Conservation (phyloP, 2,797 vertebrate species). For the Acanthurus tractus region DNA sequence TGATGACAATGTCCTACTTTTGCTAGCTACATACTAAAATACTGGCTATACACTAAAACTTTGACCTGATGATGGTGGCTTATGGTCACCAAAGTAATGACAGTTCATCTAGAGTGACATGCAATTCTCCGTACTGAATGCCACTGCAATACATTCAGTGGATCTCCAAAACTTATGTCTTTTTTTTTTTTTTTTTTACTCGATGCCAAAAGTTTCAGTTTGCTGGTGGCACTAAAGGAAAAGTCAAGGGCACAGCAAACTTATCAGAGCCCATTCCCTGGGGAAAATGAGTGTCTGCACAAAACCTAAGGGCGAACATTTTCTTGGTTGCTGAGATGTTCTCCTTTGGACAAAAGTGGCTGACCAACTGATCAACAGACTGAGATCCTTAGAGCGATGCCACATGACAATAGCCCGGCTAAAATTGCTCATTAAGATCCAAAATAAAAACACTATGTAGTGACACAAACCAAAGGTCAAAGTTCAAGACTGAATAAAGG, state of each 20-base stretch:
- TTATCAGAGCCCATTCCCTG: neutral
- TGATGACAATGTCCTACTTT: neutral
- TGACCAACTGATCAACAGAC: neutral
- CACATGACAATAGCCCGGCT: neutral
- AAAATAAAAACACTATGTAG: constrained; percentile 26
- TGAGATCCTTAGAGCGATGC: neutral
- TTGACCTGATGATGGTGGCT: neutral
- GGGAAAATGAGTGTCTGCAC: neutral
- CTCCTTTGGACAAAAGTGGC: constrained; percentile 3
- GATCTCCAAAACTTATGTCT: too few species aligned
- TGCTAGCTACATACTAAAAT: too few species aligned
- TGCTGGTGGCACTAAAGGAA: neutral
- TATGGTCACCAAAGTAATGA: neutral
- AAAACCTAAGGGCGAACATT: constrained; percentile 4
- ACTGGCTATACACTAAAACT: too few species aligned
- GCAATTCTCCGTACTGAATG: neutral
- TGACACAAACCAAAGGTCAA: constrained; percentile 34
- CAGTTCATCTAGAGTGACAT: neutral
- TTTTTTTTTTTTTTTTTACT: neutral
- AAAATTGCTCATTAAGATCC: constrained; percentile 23
- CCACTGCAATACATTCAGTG: neutral
- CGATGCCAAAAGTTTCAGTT: neutral
- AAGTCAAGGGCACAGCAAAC: neutral
- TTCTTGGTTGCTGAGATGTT: constrained; percentile 6
- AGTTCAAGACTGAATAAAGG: constrained; percentile 34